Evolutionary conservation across 2,888 invertebrate species (phyloP), one percentile per base, ranked within the genome.

Genomic region (Monochamus alternatus): DNA sequence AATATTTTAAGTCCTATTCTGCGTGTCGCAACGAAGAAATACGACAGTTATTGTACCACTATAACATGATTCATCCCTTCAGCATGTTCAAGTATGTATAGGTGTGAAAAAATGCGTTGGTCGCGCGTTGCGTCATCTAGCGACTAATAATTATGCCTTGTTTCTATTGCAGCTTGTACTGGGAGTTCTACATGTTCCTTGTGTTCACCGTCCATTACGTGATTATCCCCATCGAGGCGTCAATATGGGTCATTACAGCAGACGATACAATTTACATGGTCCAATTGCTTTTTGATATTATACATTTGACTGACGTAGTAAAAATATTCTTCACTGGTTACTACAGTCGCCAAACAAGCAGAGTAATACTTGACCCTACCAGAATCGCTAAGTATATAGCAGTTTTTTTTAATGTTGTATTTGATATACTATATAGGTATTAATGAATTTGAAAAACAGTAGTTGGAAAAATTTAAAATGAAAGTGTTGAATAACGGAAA

Each of bases 21-120:
- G 70, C 78, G 31, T 80, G 79, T 31, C 74, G 76, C 4, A 59
- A 68, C 3, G 84, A 83, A 58, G 76, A 81, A 44, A 72, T 74
- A 22, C 72, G 80, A 70, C 81, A 83, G 64, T 67, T 84, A 22
- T 30, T 75, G 30, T 65, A 79, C 52, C 78, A 77, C 59, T 76
- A 75, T 55, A 73, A 75, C 22, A 81, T 81, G 43, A 78, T 83
- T 1, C 84, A 84, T 67, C 84, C 84, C 0, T 84, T 81, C 47
- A 84, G 84, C 60, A 76, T 72, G 55, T 72, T 78, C 10, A 51
- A 51, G 65, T 65, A 65, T 22, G 65, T 65, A 38, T n/a, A n/a
- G n/a, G n/a, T n/a, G n/a, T n/a, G n/a, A n/a, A n/a, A n/a, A n/a
- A n/a, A n/a, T n/a, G n/a, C n/a, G n/a, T n/a, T n/a, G n/a, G n/a